A percentile compares a stretch with the other conserved stretches of the same genome.
phyloP scores from a whole-genome alignment of 2,888 invertebrate species.

The Vesta saturnalis region DNA sequence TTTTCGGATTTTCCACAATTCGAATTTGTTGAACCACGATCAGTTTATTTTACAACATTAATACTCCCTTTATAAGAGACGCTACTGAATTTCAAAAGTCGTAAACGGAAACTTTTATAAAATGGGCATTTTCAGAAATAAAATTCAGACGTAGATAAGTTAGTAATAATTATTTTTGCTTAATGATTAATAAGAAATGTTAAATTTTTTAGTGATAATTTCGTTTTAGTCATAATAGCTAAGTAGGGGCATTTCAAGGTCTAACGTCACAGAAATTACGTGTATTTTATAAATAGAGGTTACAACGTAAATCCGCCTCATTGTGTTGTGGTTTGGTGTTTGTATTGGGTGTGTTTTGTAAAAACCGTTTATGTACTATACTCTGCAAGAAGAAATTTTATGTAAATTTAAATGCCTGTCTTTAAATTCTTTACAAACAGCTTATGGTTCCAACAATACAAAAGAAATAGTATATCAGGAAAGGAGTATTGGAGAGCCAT shows the following conservation, averaged over 20 bases:
- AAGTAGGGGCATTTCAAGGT: constrained; percentile 1
- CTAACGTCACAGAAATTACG: constrained; percentile 9
- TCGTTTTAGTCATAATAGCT: not conserved
- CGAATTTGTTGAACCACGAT: no score
- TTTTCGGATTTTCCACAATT: no score
- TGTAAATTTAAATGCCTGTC: constrained; percentile 33
- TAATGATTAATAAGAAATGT: not conserved
- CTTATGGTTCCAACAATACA: constrained; percentile 44
- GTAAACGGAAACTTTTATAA: no score
- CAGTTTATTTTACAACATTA: no score
- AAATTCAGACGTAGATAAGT: no score
- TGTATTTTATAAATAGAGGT: constrained; percentile 30
- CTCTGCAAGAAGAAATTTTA: constrained; percentile 30
- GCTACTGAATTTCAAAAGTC: not conserved
- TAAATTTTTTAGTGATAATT: not conserved
- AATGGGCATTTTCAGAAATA: no score
- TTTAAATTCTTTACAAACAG: constrained; percentile 24
- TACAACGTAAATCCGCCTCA: constrained; percentile 9
- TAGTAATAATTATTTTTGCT: not conserved
- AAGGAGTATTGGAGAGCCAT: constrained; percentile 17
- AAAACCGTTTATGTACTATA: constrained; percentile 31
- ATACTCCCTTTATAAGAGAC: no score
- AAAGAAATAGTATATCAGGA: constrained; percentile 32
- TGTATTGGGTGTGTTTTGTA: not conserved
- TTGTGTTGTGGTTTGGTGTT: constrained; percentile 11